phyloP scores from a whole-genome alignment of 2,113 vertebrate species.

The Naja naja region DNA sequence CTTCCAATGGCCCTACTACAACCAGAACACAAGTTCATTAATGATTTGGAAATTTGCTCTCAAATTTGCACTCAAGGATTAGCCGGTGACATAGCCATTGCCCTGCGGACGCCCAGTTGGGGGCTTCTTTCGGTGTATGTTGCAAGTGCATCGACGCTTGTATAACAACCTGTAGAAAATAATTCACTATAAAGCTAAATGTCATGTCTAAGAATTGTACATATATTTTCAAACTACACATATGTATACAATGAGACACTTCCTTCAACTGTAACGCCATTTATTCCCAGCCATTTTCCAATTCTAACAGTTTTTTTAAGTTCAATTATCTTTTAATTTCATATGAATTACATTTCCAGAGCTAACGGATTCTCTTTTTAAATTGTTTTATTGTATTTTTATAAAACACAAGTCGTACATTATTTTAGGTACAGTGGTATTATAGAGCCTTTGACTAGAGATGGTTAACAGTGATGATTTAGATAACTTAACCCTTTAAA shows the following conservation, averaged over 20 bases:
- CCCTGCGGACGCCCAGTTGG: fast-evolving
- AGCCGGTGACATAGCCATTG: background rate
- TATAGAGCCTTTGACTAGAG: background rate
- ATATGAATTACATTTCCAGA: background rate
- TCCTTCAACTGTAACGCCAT: background rate
- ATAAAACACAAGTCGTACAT: background rate
- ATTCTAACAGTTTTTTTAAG: background rate
- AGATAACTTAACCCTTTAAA: background rate
- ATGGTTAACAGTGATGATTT: background rate
- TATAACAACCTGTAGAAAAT: background rate
- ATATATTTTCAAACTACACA: background rate
- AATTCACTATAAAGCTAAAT: background rate
- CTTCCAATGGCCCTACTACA: background rate
- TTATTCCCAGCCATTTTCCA: background rate
- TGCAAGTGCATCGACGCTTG: background rate
- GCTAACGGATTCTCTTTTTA: background rate
- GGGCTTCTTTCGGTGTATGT: background rate
- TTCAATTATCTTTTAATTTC: background rate
- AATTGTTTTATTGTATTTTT: background rate
- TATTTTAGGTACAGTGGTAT: background rate
- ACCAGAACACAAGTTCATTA: background rate
- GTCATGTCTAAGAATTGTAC: background rate
- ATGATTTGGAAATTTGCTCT: background rate
- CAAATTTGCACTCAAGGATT: background rate
- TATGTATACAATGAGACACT: background rate